phyloP scores from a whole-genome alignment of 2,888 invertebrate genomes.

The Acanthosepion pharaonis region DNA sequence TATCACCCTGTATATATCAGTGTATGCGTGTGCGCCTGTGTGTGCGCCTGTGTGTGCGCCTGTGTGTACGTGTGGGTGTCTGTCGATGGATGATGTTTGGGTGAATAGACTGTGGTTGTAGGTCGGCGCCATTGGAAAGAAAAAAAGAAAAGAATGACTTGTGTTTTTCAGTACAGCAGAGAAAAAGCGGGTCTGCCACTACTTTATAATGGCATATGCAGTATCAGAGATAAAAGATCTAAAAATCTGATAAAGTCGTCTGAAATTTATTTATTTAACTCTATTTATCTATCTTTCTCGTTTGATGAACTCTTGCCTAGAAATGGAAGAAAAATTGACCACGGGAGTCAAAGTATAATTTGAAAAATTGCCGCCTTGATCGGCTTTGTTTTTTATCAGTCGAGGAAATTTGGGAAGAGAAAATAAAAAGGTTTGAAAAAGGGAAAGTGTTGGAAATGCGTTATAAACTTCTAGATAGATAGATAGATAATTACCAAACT shows the following conservation, averaged over 20 bases:
- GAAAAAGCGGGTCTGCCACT: not conserved
- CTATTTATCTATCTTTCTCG: not conserved
- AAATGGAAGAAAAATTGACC: not conserved
- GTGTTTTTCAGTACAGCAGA: no score
- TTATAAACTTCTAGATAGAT: not conserved
- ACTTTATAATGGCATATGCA: not conserved
- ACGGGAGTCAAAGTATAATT: not conserved
- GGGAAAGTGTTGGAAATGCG: not conserved
- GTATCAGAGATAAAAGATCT: constrained; percentile 13
- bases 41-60: no score
- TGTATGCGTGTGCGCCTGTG: not conserved
- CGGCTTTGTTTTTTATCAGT: not conserved
- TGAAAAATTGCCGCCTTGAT: not conserved
- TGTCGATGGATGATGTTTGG: not conserved
- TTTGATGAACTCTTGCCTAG: not conserved
- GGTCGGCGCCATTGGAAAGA: not conserved
- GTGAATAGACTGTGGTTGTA: no score
- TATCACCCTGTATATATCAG: no score
- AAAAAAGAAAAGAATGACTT: no score
- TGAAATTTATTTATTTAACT: constrained; percentile 33
- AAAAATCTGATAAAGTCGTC: not conserved
- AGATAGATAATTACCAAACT: no score
- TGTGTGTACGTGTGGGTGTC: not conserved
- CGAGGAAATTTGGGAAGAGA: not conserved
- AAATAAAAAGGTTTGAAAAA: not conserved